Base-by-base conservation (phyloP, 2,888 invertebrate genomes). In the Eulithis prunata region DNA sequence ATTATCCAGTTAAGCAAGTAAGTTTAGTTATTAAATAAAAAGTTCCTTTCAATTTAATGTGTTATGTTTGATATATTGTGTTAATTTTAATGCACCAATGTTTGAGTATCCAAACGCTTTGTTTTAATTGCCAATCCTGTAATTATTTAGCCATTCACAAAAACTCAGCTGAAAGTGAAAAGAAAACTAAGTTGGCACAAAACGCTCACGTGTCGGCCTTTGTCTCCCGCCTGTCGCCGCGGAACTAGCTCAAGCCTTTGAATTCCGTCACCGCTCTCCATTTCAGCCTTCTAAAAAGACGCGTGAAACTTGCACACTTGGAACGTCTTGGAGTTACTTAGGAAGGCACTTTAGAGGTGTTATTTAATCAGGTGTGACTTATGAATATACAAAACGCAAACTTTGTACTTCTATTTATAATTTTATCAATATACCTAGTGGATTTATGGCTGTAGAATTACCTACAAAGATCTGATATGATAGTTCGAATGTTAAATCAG, bases 251-350 rank as follows among this genome's bases (percentile, higher is more conserved):
- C 77, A 76, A 78, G 79, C 81, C 80, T 85, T 85, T 79, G 79
- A 85, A 83, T 82, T 78, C 76, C 73, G 72, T 75, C 75, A 75
- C 74, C 75, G 75, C 78, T 76, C 73, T 75, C 71, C 76, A 80
- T 76, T 82, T 82, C 73, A 80, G 78, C 71, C 76, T 74, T 76
- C 77, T 76, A 78, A 87, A 86, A 87, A 84, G 85, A 79, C 83
- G 75, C 75, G 77, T 76, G 71, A 79, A 82, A 81, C 79, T 84
- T 80, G 78, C 79, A 80, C 82, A 77, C 76, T 81, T 64, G 57
- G 45, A 57, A 54, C 57, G 82, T 77, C 76, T 81, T 64, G 57
- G 45, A 61, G 57, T 60, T 60, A 67, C 56, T 59, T 52, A 60
- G 46, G 21, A 57, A 57, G 61, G 28, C 57, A 68, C 63, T 56